These are phyloP conservation scores for Xyrichtys novacula DNA, from an alignment of 2,797 vertebrate genomes.

Conservation along the genomic window DNA sequence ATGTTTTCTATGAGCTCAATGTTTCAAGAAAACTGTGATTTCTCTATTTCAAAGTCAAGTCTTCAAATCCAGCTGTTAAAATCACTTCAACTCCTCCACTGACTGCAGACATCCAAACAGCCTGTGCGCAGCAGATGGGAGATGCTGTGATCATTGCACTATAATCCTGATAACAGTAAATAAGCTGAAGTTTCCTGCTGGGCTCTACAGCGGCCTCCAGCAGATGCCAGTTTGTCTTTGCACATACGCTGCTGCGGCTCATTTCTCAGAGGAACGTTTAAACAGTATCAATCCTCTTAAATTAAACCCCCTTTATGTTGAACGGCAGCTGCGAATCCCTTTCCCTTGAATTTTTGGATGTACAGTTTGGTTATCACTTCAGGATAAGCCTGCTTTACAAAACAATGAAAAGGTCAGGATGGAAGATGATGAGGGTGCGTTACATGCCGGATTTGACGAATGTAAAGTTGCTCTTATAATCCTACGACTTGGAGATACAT, in stretches of 20 bases:
- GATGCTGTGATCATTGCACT: slow-evolving; percentile 33
- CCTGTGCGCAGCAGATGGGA: slow-evolving; percentile 47
- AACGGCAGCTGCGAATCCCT: slow-evolving; percentile 42
- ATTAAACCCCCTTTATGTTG: slow-evolving; percentile 46
- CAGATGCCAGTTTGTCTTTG: slow-evolving; percentile 42
- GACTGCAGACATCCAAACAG: slow-evolving; percentile 1
- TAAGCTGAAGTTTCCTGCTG: slow-evolving; percentile 54
- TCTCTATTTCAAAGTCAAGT: not conserved
- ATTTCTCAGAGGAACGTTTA: slow-evolving; percentile 65
- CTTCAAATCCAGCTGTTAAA: not conserved
- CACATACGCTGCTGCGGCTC: slow-evolving; percentile 47
- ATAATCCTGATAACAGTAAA: slow-evolving; percentile 61
- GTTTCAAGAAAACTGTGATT: not conserved
- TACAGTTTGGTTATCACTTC: slow-evolving; percentile 44
- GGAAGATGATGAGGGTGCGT: slow-evolving; percentile 22
- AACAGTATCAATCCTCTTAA: slow-evolving; percentile 61
- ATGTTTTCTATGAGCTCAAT: not conserved
- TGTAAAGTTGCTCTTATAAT: not conserved
- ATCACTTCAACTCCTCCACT: slow-evolving; percentile 8
- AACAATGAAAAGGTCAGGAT: slow-evolving; percentile 15
- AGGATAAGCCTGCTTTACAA: not conserved
- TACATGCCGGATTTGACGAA: slow-evolving; percentile 14
- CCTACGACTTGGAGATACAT: not conserved
- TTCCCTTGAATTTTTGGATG: slow-evolving; percentile 25
- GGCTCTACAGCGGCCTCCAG: slow-evolving; percentile 48